A percentile compares a stretch with the other conserved stretches of the same genome.
These are phyloP conservation scores for Nannoperca australis DNA, from an alignment of 2,797 vertebrate genomes.

Conservation along the genomic window DNA sequence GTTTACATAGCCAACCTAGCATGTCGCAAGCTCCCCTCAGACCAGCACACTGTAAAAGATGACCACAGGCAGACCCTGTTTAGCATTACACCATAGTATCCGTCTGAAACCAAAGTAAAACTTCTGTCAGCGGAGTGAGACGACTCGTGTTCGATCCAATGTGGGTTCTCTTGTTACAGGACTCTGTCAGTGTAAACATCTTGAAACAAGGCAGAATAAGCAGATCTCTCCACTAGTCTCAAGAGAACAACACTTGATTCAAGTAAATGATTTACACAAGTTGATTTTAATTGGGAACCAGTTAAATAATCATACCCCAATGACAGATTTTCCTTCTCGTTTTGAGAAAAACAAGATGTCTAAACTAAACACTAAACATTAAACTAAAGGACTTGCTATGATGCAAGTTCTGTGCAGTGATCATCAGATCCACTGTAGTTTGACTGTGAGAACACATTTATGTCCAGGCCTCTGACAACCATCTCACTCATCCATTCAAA, in stretches of 20 bases:
- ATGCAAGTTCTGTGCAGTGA: background rate
- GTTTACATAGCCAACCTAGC: conserved; percentile 53
- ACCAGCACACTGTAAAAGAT: conserved; percentile 48
- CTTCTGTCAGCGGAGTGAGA: conserved; percentile 12
- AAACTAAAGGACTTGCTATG: background rate
- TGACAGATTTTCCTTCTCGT: conserved; percentile 14
- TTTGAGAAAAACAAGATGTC: conserved; percentile 36
- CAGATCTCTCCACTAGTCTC: conserved; percentile 32
- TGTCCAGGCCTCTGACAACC: conserved; percentile 42
- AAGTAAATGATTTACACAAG: conserved; percentile 40
- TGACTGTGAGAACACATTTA: conserved; percentile 7
- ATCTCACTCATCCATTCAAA: conserved; percentile 51
- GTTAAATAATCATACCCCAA: conserved; percentile 23
- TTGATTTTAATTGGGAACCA: conserved; percentile 45
- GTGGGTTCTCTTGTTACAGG: conserved; percentile 32
- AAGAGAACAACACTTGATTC: conserved; percentile 39
- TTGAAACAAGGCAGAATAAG: conserved; percentile 44
- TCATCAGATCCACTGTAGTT: background rate
- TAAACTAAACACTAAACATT: background rate
- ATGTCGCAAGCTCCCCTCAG: conserved; percentile 35
- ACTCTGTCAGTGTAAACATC: conserved; percentile 34
- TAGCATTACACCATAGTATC: background rate
- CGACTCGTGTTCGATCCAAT: conserved; percentile 19
- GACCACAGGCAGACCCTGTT: background rate
- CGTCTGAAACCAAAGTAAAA: conserved; percentile 5